Percentiles rank a stretch among this genome's conserved stretches.
phyloP scores from a whole-genome alignment of 2,797 vertebrate genomes.

The Microctenopoma steveboyesi region DNA sequence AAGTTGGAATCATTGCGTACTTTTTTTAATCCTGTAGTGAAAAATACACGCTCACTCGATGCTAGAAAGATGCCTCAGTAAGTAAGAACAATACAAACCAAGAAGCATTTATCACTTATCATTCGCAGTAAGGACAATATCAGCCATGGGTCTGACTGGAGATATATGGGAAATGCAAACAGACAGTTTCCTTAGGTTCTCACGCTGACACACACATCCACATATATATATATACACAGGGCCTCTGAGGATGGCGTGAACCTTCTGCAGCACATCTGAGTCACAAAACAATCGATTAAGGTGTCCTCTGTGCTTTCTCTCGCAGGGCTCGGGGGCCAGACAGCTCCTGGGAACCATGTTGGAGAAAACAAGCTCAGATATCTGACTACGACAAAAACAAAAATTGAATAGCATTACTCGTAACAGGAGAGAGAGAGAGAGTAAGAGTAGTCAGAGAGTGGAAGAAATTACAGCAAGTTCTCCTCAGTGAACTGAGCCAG shows the following conservation, averaged over 20 bases:
- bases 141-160: background rate
- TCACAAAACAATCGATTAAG: slow-evolving; percentile 41
- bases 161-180: slow-evolving; percentile 20
- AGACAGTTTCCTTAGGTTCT: background rate
- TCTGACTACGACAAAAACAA: slow-evolving; percentile 27
- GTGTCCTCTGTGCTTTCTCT: slow-evolving; percentile 35
- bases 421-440: background rate
- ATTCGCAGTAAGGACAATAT: slow-evolving; percentile 3
- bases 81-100: no score
- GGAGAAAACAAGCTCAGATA: slow-evolving; percentile 27
- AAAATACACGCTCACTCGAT: background rate
- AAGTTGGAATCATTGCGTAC: background rate
- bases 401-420: slow-evolving; percentile 6
- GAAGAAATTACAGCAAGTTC: background rate
- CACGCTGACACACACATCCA: background rate
- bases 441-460: background rate
- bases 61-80: background rate
- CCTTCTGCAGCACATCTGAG: slow-evolving; percentile 12
- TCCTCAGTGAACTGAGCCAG: background rate
- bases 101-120: no score
- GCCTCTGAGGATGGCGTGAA: slow-evolving; percentile 15
- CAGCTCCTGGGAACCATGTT: background rate
- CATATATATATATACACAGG: background rate
- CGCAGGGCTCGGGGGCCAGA: slow-evolving; percentile 1
- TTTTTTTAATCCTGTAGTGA: background rate